phyloP scores from a whole-genome alignment of 2,797 vertebrate genomes.

The Poecilia velifera region DNA sequence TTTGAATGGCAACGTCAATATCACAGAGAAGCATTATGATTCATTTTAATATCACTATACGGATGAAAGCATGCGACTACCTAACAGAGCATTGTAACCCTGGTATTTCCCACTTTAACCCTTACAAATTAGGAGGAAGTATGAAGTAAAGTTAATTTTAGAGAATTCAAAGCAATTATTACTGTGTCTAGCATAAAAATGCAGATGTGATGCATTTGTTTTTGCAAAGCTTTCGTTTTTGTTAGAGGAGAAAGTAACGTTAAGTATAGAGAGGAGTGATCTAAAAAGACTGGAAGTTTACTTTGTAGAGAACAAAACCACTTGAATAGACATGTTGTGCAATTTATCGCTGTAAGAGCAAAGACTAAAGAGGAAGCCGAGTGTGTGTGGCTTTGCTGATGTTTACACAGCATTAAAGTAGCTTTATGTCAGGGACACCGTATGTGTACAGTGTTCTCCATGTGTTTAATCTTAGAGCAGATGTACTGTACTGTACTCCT shows the following conservation, averaged over 20 bases:
- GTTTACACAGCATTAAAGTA: constrained; percentile 23
- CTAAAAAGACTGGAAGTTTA: constrained; percentile 25
- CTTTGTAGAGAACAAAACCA: neutral
- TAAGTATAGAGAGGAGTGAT: constrained; percentile 20
- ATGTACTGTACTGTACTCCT: constrained; percentile 19
- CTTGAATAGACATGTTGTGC: constrained; percentile 11
- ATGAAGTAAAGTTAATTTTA: neutral
- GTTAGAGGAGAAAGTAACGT: constrained; percentile 4
- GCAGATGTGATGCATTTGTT: constrained; percentile 1
- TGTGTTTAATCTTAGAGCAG: neutral
- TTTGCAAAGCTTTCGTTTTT: constrained; percentile 3
- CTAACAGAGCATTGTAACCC: neutral
- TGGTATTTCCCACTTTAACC: neutral
- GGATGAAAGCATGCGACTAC: neutral
- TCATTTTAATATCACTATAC: neutral
- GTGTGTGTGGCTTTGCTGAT: constrained; percentile 17
- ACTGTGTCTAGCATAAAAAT: neutral
- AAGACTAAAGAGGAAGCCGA: constrained; percentile 20
- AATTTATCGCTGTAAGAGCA: constrained; percentile 32
- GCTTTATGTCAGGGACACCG: constrained; percentile 16
- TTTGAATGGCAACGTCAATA: neutral
- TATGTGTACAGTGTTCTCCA: constrained; percentile 2
- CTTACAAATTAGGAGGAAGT: neutral
- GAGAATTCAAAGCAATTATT: neutral
- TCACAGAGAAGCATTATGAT: neutral